Base-by-base conservation (phyloP, 2,888 invertebrate species). In the Drosophila pegasa region DNA sequence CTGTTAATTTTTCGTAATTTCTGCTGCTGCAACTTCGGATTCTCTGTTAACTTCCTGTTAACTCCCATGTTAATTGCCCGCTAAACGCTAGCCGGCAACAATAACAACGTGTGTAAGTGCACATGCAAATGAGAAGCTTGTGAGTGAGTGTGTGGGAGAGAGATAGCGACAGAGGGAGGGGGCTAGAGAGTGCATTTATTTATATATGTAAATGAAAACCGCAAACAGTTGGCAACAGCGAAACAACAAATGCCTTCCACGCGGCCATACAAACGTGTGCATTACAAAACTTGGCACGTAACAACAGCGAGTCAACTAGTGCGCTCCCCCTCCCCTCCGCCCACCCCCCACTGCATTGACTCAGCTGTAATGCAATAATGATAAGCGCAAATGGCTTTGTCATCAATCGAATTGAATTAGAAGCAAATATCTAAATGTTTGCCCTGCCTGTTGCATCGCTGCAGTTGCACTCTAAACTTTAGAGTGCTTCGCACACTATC, bases 221-320 rank as follows among this genome's bases (percentile, higher is more conserved):
- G 43, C 73, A 73, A 71, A 71, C 84, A 68, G 63, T 74, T 81
- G 74, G 88, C 71, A 81, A 70, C 75, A 75, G 63, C 59, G 18
- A 40, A 54, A 22, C 41, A 31, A 20, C 54, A 60, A 68, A 54
- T 73, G 41, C 14, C 22, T 62, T 61, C 14, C 25, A 35, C 18
- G 33, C 22, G 60, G 22, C n/a, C 31, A 41, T 56, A 29, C 29
- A 18, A 8, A 40, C 50, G 69, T 69, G 51, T 48, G 31, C 59
- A 75, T 68, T 73, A 69, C 70, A 65, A 65, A 75, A 75, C 61
- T 69, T 76, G 68, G 73, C 84, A 81, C 78, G 75, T 78, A 77
- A 61, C 27, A 18, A 16, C 27, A 45, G 7, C 45, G 6, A 10
- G 27, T 47, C 43, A 45, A 27, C 45, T 27, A 27, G 25, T 10